Evolutionary conservation across 1,140 invertebrate species (phyloP), one percentile per base, ranked within the genome.

Genomic region (Drosophila watanabei): DNA sequence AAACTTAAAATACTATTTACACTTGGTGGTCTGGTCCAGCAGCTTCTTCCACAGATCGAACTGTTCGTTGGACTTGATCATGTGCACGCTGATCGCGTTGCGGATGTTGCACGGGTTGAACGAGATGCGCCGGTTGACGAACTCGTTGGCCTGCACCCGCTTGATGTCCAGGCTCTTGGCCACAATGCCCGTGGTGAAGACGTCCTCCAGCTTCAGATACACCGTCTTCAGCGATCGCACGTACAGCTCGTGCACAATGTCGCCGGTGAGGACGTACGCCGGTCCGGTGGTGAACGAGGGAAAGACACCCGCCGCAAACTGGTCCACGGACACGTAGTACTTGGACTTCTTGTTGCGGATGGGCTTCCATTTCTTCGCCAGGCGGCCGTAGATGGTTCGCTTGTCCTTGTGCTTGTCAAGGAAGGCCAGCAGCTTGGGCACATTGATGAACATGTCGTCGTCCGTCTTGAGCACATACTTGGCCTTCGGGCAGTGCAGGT

Each of bases 381-480:
- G 92, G 57, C 97, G 95, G 1, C 97, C 98, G 88, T 96, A 98
- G 75, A 98, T 97, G 11, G 95, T 95, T 54, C 95, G 94, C 77
- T 95, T 95, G 35, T 95, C 94, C 51, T 95, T 95, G 87, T 97
- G 96, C 69, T 95, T 95, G 54, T 95, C 94, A 32, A 96, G 41
- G 91, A 98, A 97, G 16, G 93, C 93, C 33, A 98, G 93, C 54
- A 98, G 93, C 41, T 96, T 95, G 35, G 96, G 96, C 69, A 98
- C 95, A 93, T 98, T 98, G 48, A 98, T 97, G 91, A 98, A 98
- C 97, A 98, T 98, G 93, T 98, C 97, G 92, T 98, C 97, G 88
- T 98, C 97, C 0, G 97, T 98, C 94, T 98, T 98, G 32, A 98
- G 94, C 54, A 98, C 93, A 82, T 96, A 97, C 75, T 94, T 95